Base-by-base conservation (phyloP, 2,113 vertebrate genomes). In the Conger conger region DNA sequence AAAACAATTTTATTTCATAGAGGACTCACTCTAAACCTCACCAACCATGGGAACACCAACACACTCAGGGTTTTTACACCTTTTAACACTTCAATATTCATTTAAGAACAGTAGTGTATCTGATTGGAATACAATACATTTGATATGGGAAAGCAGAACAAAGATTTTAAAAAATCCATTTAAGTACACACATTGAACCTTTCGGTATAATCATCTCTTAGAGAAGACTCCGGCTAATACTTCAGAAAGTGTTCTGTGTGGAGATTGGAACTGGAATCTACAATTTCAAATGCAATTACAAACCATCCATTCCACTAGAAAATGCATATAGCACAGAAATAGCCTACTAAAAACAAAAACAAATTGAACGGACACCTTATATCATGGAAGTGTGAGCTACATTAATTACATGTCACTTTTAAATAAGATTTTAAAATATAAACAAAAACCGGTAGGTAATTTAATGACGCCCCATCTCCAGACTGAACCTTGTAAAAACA, bases 401-500 rank as follows among this genome's bases (percentile, higher is more conserved):
- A 73, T 33, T 27, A 17, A 81, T 30, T 81, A 53, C n/a, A 16
- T 53, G 13, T 17, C 42, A 50, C n/a, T 33, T 42, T 42, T 81
- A 30, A 81, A 81, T 81, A 81, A 81, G 68, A n/a, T 73, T 73
- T 50, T 11, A 80, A 81, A 81, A 30, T 33, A 30, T n/a, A 23
- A 30, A 50, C 13, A 50, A 80, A 80, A 50, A 81, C 37, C 27
- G 23, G 38, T 15, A 53, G 40, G n/a, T 73, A 23, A 33, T 63
- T 50, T 23, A 45, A n/a, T 81, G 15, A 30, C 45, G 36, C 33
- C 23, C 18, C 57, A 81, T 23, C 79, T 81, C 16, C 27, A 30
- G n/a, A n/a, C 33, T 11, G n/a, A 30, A 30, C 13, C 79, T 78
- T 4, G 23, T 42, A 83, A 83, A 68, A 38, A 77, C 35, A 53